Evolutionary conservation across 2,888 invertebrate species (phyloP).

Genomic region (Parasteatoda lunata): DNA sequence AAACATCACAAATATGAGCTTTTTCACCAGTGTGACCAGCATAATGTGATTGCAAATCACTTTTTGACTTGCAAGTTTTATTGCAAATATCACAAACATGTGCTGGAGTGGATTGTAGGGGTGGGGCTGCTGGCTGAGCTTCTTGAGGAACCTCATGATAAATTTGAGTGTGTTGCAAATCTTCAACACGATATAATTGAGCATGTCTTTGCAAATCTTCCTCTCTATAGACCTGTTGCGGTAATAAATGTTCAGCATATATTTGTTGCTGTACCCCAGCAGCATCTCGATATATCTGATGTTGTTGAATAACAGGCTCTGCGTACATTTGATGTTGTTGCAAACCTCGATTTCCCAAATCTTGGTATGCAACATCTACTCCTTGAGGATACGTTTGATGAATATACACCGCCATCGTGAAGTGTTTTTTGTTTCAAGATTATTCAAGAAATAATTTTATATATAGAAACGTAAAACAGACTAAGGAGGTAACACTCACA

Average conservation of each 20-base stretch:
- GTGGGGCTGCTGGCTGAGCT: constrained; percentile 12
- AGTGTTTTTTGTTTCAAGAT: neutral
- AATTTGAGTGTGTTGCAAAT: constrained; percentile 58
- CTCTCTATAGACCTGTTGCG: constrained; percentile 60
- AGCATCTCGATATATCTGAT: constrained; percentile 43
- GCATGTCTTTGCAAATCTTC: constrained; percentile 62
- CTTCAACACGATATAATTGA: constrained; percentile 53
- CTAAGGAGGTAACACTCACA: too few relatives aligned
- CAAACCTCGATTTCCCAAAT: constrained; percentile 49
- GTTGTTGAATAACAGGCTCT: constrained; percentile 65
- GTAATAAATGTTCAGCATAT: constrained; percentile 61
- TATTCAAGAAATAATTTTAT: too few relatives aligned
- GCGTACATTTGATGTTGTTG: constrained; percentile 65
- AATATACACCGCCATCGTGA: constrained; percentile 55
- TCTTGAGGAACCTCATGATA: constrained; percentile 51
- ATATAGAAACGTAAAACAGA: too few relatives aligned
- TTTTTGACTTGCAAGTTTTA: constrained; percentile 57
- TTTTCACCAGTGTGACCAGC: constrained; percentile 61
- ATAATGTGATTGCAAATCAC: constrained; percentile 59
- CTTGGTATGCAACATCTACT: constrained; percentile 62
- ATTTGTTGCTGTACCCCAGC: constrained; percentile 52
- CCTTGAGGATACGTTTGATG: constrained; percentile 59
- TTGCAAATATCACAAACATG: constrained; percentile 62
- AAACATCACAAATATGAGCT: constrained; percentile 64
- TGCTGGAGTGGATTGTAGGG: constrained; percentile 4